These are phyloP conservation scores for Periplaneta americana DNA, from an alignment of 1,140 invertebrate genomes.

Conservation along the genomic window DNA sequence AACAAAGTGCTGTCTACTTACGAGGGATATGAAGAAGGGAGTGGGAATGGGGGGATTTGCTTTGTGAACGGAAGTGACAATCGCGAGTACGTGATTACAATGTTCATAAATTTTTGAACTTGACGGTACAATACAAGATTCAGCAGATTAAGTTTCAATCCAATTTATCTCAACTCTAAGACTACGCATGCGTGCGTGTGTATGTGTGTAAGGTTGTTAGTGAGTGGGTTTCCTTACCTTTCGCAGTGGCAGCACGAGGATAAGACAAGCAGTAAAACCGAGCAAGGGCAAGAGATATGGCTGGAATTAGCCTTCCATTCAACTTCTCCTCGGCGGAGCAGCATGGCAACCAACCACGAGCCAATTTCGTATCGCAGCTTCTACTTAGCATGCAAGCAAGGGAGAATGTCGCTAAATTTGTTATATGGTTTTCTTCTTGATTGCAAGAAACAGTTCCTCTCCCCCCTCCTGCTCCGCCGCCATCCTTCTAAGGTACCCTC, in stretches of 20 bases:
- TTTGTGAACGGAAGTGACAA: too few relatives aligned
- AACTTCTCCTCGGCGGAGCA: too few relatives aligned
- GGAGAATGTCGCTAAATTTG: background rate
- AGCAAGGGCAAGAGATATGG: background rate
- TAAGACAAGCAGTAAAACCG: background rate
- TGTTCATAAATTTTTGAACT: background rate
- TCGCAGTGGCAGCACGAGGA: background rate
- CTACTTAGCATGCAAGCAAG: background rate
- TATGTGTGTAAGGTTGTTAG: background rate
- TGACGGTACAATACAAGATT: background rate
- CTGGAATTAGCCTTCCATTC: background rate
- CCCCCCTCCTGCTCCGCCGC: background rate
- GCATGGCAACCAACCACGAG: background rate
- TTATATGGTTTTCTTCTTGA: background rate
- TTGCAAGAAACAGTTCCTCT: background rate
- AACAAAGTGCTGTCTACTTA: too few relatives aligned
- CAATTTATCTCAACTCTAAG: background rate
- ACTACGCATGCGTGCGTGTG: background rate
- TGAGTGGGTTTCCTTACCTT: background rate
- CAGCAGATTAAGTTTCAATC: background rate
- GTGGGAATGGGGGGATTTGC: too few relatives aligned
- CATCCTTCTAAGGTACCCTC: too few relatives aligned
- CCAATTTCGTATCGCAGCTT: background rate
- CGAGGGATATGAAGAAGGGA: too few relatives aligned
- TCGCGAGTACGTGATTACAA: too few relatives aligned